Conservation (phyloP, 2,797 vertebrate species). For the Pseudochirops cupreus region DNA sequence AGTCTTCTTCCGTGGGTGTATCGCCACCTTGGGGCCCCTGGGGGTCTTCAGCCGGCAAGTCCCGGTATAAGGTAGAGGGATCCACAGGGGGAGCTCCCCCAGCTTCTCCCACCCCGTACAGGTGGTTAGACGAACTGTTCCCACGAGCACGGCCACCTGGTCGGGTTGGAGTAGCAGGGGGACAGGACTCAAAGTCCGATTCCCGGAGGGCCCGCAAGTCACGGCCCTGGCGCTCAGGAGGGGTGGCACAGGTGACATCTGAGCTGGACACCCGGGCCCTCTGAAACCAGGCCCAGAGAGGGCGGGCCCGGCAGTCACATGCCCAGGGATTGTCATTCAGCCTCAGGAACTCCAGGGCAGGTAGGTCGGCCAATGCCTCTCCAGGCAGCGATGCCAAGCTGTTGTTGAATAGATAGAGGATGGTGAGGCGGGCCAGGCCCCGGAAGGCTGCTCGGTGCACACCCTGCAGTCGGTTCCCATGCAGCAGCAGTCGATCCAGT, state of each 20-base stretch:
- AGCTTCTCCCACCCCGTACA: slow-evolving; percentile 90
- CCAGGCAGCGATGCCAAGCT: slow-evolving; percentile 93
- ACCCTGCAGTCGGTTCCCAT: slow-evolving; percentile 94
- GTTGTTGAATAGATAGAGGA: slow-evolving; percentile 99
- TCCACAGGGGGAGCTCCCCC: slow-evolving; percentile 92
- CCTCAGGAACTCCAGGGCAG: slow-evolving; percentile 95
- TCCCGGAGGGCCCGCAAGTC: slow-evolving; percentile 94
- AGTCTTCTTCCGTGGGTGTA: slow-evolving; percentile 89
- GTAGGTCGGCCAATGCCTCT: slow-evolving; percentile 91
- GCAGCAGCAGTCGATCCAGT: slow-evolving; percentile 95
- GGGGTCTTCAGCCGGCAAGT: slow-evolving; percentile 83
- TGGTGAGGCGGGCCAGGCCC: slow-evolving; percentile 94
- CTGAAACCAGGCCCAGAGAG: slow-evolving; percentile 98
- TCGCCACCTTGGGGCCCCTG: slow-evolving; percentile 77
- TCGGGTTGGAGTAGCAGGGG: slow-evolving; percentile 89
- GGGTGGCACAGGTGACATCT: slow-evolving; percentile 91
- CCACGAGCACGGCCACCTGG: slow-evolving; percentile 79
- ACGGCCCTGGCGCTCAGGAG: slow-evolving; percentile 89
- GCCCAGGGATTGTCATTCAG: slow-evolving; percentile 98
- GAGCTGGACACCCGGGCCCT: slow-evolving; percentile 94
- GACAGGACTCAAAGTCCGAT: slow-evolving; percentile 93
- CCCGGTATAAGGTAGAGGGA: slow-evolving; percentile 87
- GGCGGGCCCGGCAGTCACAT: slow-evolving; percentile 94
- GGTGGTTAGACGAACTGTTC: slow-evolving; percentile 86
- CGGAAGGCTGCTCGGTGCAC: slow-evolving; percentile 94